Conservation (phyloP, 2,888 invertebrate genomes). For the Sinodicranocentrus sp. region DNA sequence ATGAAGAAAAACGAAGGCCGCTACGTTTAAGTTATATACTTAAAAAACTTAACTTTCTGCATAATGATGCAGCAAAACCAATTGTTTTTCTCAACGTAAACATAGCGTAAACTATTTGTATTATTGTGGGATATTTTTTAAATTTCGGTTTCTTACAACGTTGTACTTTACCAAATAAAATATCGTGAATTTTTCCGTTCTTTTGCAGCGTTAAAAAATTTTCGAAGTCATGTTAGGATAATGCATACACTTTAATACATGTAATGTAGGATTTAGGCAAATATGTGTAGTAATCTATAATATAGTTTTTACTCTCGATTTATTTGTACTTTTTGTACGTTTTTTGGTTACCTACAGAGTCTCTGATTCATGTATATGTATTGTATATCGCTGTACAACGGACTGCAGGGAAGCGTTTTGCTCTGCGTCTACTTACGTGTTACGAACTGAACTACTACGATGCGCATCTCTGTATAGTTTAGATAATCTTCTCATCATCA, state of each 20-base stretch:
- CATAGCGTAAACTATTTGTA: neutral
- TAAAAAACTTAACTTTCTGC: constrained; percentile 4
- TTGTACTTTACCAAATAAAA: constrained; percentile 46
- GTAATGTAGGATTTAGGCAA: neutral
- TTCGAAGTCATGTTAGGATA: constrained; percentile 40
- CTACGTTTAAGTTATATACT: no score
- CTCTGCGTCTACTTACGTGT: constrained; percentile 52
- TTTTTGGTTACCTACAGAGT: constrained; percentile 61
- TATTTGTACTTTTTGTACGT: constrained; percentile 68
- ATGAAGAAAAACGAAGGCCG: constrained; percentile 16
- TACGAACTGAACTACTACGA: constrained; percentile 61
- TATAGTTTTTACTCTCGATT: constrained; percentile 41
- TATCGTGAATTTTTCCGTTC: neutral
- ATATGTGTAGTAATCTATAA: neutral
- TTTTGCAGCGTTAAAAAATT: constrained; percentile 3
- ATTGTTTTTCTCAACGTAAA: constrained; percentile 26
- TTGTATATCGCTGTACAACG: constrained; percentile 31
- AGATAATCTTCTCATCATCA: constrained; percentile 59
- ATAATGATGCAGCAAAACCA: neutral
- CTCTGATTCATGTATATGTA: neutral
- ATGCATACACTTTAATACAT: neutral
- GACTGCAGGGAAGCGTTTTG: constrained; percentile 22
- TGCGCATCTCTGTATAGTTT: constrained; percentile 55
- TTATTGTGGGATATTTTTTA: constrained; percentile 43
- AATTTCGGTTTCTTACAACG: constrained; percentile 45